Conservation (phyloP, 2,113 vertebrate genomes). For the Uria aalge region DNA sequence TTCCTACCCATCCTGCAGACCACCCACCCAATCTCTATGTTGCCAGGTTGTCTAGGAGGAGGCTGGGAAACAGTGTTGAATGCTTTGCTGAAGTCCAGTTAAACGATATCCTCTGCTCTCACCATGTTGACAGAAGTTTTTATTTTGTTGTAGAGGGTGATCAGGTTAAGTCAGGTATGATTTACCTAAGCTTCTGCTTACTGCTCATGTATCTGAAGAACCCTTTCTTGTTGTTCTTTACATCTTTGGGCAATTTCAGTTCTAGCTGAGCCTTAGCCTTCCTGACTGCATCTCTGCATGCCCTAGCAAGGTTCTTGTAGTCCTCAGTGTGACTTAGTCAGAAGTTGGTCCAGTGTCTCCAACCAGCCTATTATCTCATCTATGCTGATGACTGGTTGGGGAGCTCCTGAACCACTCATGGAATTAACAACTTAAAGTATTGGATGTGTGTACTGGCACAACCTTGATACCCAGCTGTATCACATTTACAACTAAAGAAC, state of each 20-base stretch:
- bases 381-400: background rate
- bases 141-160: background rate
- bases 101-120: background rate
- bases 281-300: background rate
- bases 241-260: background rate
- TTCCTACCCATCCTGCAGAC: background rate
- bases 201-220: background rate
- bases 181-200: background rate
- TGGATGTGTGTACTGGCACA: background rate
- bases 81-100: background rate
- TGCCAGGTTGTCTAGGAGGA: background rate
- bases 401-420: background rate
- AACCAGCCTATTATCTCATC: background rate
- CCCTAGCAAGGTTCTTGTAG: background rate
- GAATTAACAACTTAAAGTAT: background rate
- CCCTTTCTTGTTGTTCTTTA: background rate
- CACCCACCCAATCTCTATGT: background rate
- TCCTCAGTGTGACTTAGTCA: background rate
- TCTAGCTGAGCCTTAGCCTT: background rate
- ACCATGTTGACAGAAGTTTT: background rate
- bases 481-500: background rate
- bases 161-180: background rate
- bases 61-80: background rate
- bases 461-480: background rate
- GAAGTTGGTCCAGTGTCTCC: background rate